Base-by-base conservation (phyloP, 2,797 vertebrate species). In the Chelon labrosus region DNA sequence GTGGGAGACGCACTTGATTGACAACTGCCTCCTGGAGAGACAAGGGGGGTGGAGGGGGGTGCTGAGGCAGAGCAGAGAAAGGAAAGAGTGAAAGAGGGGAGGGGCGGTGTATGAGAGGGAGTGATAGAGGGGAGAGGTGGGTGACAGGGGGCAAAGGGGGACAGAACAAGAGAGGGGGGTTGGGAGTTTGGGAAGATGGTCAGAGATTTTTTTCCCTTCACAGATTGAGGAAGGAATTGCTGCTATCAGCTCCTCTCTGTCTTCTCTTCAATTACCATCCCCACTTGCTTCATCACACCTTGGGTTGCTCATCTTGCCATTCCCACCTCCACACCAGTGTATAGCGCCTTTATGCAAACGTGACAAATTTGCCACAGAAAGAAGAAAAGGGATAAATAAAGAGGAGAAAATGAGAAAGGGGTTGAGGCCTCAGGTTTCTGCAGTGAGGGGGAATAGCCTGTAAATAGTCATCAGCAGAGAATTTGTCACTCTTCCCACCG, bases 21-120 rank as follows among this genome's bases (percentile, higher is more conserved):
- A 99, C 98, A 99, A 97, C 96, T 98, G 97, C 97, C 97, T 97
- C 93, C 90, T 74, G 96, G 96, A 97, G 96, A 96, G 97, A 96
- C 84, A 80, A 92, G 94, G 93, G 94, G 79, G 77, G 70, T 69
- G 88, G 85, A 73, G 84, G 74, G 85, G 84, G 68, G 83, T 74
- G 75, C 66, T 72, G 78, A 72, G 69, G 82, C 73, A 78, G 77
- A 65, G 65, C 70, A 84, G 85, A 83, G 80, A 85, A 70, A 81
- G 73, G 61, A 86, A 63, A 59, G 75, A 27, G 80, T 60, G 70
- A 80, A 79, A 93, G 62, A 82, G 85, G 82, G 82, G 77, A 85
- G 82, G 77, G 78, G 74, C 50, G 57, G 68, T 70, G 73, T 58
- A 37, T 44, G 68, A 79, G 81, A 73, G 44, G 80, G 74, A 74